Percentiles rank a stretch among this genome's conserved stretches.
These are phyloP conservation scores for Dendropsophus ebraccatus DNA, from an alignment of 2,113 vertebrate species.

Conservation along the genomic window DNA sequence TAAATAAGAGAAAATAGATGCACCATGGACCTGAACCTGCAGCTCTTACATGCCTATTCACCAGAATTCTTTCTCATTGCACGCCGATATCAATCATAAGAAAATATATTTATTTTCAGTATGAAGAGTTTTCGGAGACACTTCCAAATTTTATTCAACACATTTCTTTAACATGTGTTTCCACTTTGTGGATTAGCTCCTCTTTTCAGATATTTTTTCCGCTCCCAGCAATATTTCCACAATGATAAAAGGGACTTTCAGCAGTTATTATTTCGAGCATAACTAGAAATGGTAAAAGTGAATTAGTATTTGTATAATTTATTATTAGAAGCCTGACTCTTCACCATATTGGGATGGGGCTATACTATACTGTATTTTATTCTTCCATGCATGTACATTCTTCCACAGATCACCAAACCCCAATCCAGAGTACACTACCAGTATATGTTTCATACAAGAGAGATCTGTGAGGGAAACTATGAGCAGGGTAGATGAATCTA, in stretches of 20 bases:
- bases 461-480: too few species aligned
- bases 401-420: too few species aligned
- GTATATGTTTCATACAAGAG: not conserved
- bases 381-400: too few species aligned
- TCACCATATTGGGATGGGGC: too few species aligned
- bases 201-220: not conserved
- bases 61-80: not conserved
- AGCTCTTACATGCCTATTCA: not conserved
- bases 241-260: not conserved
- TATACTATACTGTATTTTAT: too few species aligned
- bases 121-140: not conserved
- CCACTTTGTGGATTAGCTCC: not conserved
- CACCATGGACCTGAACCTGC: not conserved
- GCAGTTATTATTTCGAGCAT: not conserved
- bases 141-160: not conserved
- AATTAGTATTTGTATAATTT: not conserved
- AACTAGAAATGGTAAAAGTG: not conserved
- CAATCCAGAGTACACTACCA: too few species aligned
- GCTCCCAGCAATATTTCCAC: not conserved
- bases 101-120: not conserved
- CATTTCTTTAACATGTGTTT: conserved; percentile 1
- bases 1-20: not conserved
- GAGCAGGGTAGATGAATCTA: too few species aligned
- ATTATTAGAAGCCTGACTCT: not conserved
- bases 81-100: not conserved